A percentile compares a stretch with the other conserved stretches of the same genome.
These are phyloP conservation scores for Myiotriccus ornatus DNA, from an alignment of 2,797 vertebrate genomes.

Conservation along the genomic window DNA sequence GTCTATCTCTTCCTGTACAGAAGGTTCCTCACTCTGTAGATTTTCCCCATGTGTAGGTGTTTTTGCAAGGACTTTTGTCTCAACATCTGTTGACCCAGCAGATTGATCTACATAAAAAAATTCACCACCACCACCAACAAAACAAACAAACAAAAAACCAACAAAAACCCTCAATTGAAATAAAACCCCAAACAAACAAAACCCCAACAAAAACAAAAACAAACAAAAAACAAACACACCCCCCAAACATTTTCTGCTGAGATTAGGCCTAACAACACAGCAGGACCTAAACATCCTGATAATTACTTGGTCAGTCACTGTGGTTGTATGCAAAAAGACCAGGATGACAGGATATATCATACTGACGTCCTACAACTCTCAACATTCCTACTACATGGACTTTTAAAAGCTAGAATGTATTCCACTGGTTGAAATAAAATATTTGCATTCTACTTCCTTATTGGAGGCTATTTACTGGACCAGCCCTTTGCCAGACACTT, in stretches of 20 bases:
- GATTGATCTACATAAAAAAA: background rate
- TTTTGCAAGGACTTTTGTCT: background rate
- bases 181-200: background rate
- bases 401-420: background rate
- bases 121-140: too few relatives aligned
- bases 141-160: too few relatives aligned
- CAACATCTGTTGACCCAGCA: background rate
- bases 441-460: background rate
- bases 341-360: background rate
- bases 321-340: background rate
- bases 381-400: background rate
- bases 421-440: background rate
- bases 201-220: too few relatives aligned
- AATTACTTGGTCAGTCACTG: background rate
- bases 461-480: background rate
- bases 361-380: background rate
- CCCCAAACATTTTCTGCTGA: background rate
- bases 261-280: background rate
- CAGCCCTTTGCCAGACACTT: background rate
- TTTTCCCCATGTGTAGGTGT: accelerated
- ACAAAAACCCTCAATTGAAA: background rate
- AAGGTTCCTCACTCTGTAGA: background rate
- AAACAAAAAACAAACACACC: background rate
- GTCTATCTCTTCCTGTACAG: accelerated
- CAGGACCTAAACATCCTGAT: background rate